Percentiles rank a stretch among this genome's conserved stretches.
phyloP scores from a whole-genome alignment of 1,140 invertebrate species.

The Drosophila seguyi region DNA sequence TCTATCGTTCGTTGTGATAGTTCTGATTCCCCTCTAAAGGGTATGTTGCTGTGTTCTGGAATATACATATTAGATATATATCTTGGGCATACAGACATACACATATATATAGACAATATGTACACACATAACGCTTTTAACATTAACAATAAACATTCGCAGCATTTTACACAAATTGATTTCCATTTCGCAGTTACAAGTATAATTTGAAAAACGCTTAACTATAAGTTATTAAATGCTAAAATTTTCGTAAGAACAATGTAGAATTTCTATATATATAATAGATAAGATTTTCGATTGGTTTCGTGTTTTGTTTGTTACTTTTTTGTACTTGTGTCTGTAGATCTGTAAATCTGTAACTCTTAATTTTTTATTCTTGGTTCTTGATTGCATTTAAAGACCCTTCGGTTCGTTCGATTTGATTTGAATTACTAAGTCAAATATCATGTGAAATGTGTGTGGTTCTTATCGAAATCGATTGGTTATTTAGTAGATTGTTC shows the following conservation, averaged over 20 bases:
- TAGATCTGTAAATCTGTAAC: constrained; percentile 45
- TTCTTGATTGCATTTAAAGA: constrained; percentile 43
- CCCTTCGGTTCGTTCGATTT: constrained; percentile 9
- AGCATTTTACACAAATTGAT: constrained; percentile 35
- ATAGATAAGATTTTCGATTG: constrained; percentile 50
- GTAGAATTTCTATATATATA: constrained; percentile 29
- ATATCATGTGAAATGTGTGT: constrained; percentile 10
- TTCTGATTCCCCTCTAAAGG: constrained; percentile 27
- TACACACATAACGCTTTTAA: constrained; percentile 36
- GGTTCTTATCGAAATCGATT: constrained; percentile 20
- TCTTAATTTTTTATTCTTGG: constrained; percentile 13
- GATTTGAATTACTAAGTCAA: constrained; percentile 12
- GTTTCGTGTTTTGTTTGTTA: constrained; percentile 47
- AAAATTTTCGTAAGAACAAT: constrained; percentile 45
- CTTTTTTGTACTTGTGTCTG: constrained; percentile 49
- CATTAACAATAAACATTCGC: constrained; percentile 28
- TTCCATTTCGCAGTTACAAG: constrained; percentile 36
- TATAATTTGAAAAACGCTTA: constrained; percentile 47
- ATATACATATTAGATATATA: constrained; percentile 58
- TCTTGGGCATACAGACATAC: constrained; percentile 61
- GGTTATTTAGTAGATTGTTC: constrained; percentile 36
- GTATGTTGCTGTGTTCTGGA: constrained; percentile 27
- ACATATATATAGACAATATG: constrained; percentile 35
- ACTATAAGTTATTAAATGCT: constrained; percentile 41
- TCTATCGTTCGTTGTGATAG: constrained; percentile 17